Evolutionary conservation across 2,797 vertebrate species (phyloP).

Genomic region (Chaetodon trifasciatus): DNA sequence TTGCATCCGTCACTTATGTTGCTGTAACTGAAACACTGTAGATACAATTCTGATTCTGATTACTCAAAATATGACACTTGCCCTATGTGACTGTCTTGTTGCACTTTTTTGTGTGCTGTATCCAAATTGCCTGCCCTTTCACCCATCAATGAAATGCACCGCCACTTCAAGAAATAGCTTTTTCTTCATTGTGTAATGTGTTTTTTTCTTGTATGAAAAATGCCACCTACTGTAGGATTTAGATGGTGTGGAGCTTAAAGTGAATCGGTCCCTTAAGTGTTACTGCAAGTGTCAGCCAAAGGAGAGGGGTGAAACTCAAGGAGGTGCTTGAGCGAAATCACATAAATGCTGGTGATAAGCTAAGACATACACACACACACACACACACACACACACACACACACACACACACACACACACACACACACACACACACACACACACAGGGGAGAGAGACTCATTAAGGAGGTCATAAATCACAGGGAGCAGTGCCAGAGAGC

Average conservation of each 20-base stretch:
- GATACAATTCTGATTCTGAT: conserved; percentile 11
- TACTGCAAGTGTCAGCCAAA: conserved; percentile 66
- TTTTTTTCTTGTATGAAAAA: conserved; percentile 39
- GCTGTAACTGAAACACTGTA: background rate
- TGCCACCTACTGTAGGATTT: conserved; percentile 51
- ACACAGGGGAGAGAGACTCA: conserved; percentile 67
- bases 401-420: conserved; percentile 38
- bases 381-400: conserved; percentile 33
- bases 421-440: conserved; percentile 33
- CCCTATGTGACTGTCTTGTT: background rate
- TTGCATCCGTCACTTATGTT: background rate
- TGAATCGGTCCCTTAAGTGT: conserved; percentile 57
- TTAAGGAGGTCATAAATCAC: conserved; percentile 83
- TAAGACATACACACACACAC: conserved; percentile 27
- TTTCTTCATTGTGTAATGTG: background rate
- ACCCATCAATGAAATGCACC: conserved; percentile 23
- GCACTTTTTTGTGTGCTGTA: background rate
- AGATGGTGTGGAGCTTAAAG: conserved; percentile 42
- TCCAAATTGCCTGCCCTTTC: conserved; percentile 8
- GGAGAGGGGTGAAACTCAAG: conserved; percentile 73
- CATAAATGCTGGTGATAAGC: conserved; percentile 70
- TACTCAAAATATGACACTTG: conserved; percentile 23
- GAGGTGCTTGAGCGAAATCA: conserved; percentile 67
- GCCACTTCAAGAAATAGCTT: conserved; percentile 11
- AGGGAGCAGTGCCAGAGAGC: conserved; percentile 73